Percentiles rank a stretch among this genome's conserved stretches.
Conservation (phyloP, 2,113 vertebrate genomes). For the Elgaria multicarinata region DNA sequence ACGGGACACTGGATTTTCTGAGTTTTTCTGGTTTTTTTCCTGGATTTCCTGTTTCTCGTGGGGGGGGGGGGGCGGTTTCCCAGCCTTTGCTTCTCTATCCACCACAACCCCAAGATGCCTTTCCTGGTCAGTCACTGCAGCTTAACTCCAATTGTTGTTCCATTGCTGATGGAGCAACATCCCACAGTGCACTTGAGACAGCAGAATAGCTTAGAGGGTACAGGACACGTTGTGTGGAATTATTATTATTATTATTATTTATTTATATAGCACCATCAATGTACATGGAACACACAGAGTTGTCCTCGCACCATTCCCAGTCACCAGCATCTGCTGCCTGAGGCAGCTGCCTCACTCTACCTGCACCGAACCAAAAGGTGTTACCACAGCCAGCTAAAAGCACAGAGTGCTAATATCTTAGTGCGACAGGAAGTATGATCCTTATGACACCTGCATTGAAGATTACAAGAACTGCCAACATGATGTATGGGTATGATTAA, state of each 20-base stretch:
- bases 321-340: not conserved
- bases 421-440: constrained; percentile 4
- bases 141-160: not conserved
- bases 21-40: too few relatives aligned
- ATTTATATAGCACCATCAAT: too few relatives aligned
- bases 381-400: not conserved
- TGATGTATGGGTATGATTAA: not conserved
- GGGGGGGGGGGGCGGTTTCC: too few relatives aligned
- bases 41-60: too few relatives aligned
- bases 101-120: too few relatives aligned
- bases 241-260: too few relatives aligned
- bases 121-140: not conserved
- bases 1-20: too few relatives aligned
- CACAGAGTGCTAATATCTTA: not conserved
- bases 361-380: not conserved
- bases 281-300: not conserved
- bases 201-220: not conserved
- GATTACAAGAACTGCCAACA: not conserved
- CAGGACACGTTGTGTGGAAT: not conserved
- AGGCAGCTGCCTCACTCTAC: not conserved
- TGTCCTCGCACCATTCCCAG: not conserved
- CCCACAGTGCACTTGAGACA: not conserved
- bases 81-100: too few relatives aligned
- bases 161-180: not conserved
- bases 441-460: not conserved